These are phyloP conservation scores for Australoheros facetus DNA, from an alignment of 2,797 vertebrate genomes.

Conservation along the genomic window DNA sequence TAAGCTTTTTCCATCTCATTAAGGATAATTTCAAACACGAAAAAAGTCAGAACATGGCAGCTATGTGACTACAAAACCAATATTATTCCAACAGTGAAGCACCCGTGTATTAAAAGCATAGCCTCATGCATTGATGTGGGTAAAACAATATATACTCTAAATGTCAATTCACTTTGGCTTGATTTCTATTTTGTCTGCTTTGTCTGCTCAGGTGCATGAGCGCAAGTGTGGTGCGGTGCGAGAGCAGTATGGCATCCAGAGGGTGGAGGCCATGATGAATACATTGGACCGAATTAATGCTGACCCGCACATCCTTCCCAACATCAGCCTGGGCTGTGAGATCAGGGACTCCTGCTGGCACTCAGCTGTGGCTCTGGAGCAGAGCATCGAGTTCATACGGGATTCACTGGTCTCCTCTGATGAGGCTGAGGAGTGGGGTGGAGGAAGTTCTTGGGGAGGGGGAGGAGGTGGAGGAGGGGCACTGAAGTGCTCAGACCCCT, in stretches of 20 bases:
- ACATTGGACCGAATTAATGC: conserved; percentile 95
- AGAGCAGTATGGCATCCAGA: conserved; percentile 98
- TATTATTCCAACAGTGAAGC: conserved; percentile 18
- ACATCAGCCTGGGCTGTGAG: conserved; percentile 95
- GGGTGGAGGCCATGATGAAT: conserved; percentile 98
- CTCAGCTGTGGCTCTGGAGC: conserved; percentile 96
- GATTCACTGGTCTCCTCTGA: conserved; percentile 92
- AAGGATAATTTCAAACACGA: conserved; percentile 33
- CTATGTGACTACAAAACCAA: conserved; percentile 15
- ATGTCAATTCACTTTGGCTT: not conserved
- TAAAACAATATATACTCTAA: not conserved
- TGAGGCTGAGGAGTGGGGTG: conserved; percentile 72
- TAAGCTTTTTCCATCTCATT: conserved; percentile 31
- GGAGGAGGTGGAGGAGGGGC: conserved; percentile 75
- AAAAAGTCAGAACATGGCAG: conserved; percentile 27
- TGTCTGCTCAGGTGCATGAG: conserved; percentile 87
- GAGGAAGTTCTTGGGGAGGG: conserved; percentile 67
- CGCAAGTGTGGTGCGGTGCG: conserved; percentile 96
- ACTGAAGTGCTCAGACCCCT: conserved; percentile 87
- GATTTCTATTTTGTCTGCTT: not conserved
- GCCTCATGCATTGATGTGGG: not conserved
- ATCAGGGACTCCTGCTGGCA: conserved; percentile 99
- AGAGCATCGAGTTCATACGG: conserved; percentile 98
- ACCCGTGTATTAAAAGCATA: not conserved
- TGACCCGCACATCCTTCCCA: conserved; percentile 90